Conservation (phyloP, 1,140 invertebrate genomes). For the Sitodiplosis mosellana region DNA sequence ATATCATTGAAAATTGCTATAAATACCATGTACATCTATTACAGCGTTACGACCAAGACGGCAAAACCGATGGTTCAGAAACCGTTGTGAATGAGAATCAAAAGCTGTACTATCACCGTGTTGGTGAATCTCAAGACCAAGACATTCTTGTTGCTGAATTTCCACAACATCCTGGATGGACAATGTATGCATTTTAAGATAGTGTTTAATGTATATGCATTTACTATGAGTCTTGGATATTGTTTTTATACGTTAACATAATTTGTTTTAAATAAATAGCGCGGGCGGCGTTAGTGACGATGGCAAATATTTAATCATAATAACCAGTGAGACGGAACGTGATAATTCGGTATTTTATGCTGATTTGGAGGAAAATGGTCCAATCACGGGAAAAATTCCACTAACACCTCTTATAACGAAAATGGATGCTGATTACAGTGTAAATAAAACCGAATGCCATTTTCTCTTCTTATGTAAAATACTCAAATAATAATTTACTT, state of each 20-base stretch:
- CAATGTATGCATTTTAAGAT: constrained; percentile 47
- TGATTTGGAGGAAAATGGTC: constrained; percentile 40
- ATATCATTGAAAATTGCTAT: too few species aligned
- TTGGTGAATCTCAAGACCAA: constrained; percentile 72
- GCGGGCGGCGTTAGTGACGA: constrained; percentile 90
- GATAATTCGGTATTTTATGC: constrained; percentile 77
- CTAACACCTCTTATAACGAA: constrained; percentile 65
- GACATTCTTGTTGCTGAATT: constrained; percentile 85
- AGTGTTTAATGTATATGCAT: too few species aligned
- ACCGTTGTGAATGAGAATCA: constrained; percentile 74
- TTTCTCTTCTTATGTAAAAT: background rate
- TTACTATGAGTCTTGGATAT: background rate
- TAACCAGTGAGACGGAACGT: constrained; percentile 62
- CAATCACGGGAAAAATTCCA: constrained; percentile 40
- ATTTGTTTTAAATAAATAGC: too few species aligned
- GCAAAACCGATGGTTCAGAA: constrained; percentile 75
- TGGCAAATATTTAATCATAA: constrained; percentile 72
- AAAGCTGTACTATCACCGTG: constrained; percentile 81
- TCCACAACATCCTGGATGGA: constrained; percentile 77
- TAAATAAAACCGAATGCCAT: constrained; percentile 21
- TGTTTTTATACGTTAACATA: background rate
- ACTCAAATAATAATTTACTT: constrained; percentile 4
- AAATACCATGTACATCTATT: too few species aligned
- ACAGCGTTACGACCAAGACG: constrained; percentile 60
- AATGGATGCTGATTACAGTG: constrained; percentile 89